Evolutionary conservation across 2,797 vertebrate genomes (phyloP).

Genomic region (Myiotriccus ornatus): DNA sequence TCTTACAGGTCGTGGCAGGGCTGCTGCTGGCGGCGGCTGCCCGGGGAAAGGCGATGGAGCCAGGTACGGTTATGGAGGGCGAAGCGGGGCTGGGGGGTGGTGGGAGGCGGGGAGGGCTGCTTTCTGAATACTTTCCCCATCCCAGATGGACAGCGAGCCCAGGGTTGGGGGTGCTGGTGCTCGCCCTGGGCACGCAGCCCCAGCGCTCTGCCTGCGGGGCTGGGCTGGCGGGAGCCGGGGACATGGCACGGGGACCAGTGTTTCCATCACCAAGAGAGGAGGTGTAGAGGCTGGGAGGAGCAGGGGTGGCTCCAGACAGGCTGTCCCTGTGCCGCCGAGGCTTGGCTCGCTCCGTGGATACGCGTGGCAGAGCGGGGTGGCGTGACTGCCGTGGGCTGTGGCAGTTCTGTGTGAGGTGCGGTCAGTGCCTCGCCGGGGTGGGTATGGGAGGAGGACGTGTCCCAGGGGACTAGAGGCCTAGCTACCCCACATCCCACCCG

Average conservation of each 20-base stretch:
- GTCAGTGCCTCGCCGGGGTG: accelerated
- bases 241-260: background rate
- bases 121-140: background rate
- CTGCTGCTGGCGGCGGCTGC: constrained; percentile 33
- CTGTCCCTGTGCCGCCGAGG: background rate
- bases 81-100: background rate
- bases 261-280: background rate
- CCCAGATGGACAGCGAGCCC: background rate
- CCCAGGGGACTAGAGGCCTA: background rate
- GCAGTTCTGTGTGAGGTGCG: background rate
- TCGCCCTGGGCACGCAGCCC: background rate
- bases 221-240: background rate
- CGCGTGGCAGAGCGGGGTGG: background rate
- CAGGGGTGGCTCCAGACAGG: background rate
- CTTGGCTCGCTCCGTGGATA: background rate
- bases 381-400: background rate
- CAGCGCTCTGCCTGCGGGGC: background rate
- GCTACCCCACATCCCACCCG: background rate
- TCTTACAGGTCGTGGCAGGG: constrained; percentile 1
- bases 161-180: background rate
- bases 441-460: background rate
- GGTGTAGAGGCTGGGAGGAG: background rate
- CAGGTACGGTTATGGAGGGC: background rate
- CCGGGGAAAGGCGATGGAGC: constrained; percentile 13
- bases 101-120: background rate